Evolutionary conservation across 2,797 vertebrate species (phyloP).

Genomic region (Eupleurogrammus muticus): DNA sequence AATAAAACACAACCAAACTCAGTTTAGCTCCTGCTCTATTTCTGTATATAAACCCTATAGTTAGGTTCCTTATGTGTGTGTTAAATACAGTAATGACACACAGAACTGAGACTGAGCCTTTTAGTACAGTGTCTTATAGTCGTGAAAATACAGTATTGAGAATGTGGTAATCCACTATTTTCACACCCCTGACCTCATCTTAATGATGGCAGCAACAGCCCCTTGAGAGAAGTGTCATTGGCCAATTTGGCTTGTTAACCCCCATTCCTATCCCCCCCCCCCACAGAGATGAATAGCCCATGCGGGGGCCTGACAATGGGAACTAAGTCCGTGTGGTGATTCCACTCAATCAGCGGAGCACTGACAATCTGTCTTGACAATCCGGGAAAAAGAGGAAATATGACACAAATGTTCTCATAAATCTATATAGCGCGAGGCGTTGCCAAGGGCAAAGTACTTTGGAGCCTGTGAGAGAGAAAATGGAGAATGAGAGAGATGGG

Average conservation of each 20-base stretch:
- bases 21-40: too few relatives aligned
- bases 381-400: constrained; percentile 84
- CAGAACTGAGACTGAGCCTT: too few relatives aligned
- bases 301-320: constrained; percentile 76
- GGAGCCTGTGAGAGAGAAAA: constrained; percentile 80
- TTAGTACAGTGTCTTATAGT: too few relatives aligned
- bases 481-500: constrained; percentile 80
- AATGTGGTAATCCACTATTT: constrained; percentile 71
- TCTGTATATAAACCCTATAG: too few relatives aligned
- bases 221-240: constrained; percentile 76
- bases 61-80: too few relatives aligned
- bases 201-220: constrained; percentile 66
- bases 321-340: constrained; percentile 78
- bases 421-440: constrained; percentile 86
- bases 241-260: constrained; percentile 82
- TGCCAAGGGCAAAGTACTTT: constrained; percentile 87
- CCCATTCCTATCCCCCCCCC: constrained; percentile 73
- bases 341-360: constrained; percentile 80
- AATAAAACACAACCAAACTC: too few relatives aligned
- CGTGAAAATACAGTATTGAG: too few relatives aligned
- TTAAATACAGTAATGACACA: too few relatives aligned
- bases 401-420: constrained; percentile 87
- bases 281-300: constrained; percentile 74
- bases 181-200: constrained; percentile 75
- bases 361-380: constrained; percentile 85